phyloP scores from a whole-genome alignment of 2,888 invertebrate genomes.

The Lasioglossum villosulum region DNA sequence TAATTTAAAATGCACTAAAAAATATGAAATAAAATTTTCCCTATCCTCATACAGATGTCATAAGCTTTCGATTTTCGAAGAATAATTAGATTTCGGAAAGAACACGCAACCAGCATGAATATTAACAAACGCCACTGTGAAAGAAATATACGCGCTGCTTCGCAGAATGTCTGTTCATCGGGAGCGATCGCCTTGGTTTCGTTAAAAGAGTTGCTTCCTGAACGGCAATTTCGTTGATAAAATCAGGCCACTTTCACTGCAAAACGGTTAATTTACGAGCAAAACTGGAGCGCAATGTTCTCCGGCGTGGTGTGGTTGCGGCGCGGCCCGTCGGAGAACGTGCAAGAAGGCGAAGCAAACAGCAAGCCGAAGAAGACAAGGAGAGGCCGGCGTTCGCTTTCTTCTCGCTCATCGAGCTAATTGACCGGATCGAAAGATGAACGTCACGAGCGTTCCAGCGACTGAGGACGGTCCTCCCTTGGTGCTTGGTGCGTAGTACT shows the following conservation, averaged over 20 bases:
- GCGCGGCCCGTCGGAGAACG: not conserved
- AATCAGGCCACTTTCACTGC: constrained; percentile 65
- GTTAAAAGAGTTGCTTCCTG: constrained; percentile 43
- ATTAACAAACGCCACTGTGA: not conserved
- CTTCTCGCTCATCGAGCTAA: constrained; percentile 59
- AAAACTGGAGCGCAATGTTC: constrained; percentile 38
- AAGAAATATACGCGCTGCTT: not conserved
- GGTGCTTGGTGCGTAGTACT: not conserved
- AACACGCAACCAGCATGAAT: not conserved
- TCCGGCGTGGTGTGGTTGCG: not conserved
- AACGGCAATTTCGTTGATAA: constrained; percentile 52
- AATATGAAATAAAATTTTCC: too few relatives aligned
- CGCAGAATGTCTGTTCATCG: constrained; percentile 31
- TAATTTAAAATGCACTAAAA: too few relatives aligned
- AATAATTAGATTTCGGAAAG: not conserved
- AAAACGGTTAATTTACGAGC: constrained; percentile 65
- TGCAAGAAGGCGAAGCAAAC: constrained; percentile 15
- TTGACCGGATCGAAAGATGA: constrained; percentile 61
- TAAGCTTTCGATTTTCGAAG: too few relatives aligned
- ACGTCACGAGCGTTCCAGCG: constrained; percentile 42
- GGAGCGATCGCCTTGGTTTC: constrained; percentile 16
- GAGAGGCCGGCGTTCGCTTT: constrained; percentile 44
- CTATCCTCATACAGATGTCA: too few relatives aligned
- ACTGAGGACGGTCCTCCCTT: constrained; percentile 44
- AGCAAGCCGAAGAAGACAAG: constrained; percentile 5